A percentile compares a stretch with the other conserved stretches of the same genome.
These are phyloP conservation scores for Euschistus heros DNA, from an alignment of 1,140 invertebrate genomes.

Conservation along the genomic window DNA sequence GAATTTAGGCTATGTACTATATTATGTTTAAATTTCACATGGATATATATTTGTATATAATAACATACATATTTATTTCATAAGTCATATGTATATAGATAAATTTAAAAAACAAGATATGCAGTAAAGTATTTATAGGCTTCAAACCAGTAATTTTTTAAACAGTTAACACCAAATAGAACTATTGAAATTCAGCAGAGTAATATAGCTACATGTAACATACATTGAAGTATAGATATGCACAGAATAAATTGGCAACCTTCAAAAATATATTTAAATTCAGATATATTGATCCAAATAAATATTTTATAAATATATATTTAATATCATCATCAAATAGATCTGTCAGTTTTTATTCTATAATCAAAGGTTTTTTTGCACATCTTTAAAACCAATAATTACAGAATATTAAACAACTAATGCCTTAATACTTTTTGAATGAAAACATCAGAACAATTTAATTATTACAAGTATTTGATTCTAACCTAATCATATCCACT, in stretches of 20 bases:
- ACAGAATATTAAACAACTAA: background rate
- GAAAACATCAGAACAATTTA: background rate
- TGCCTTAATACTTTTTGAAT: background rate
- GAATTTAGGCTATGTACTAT: conserved; percentile 13
- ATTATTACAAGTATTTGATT: background rate
- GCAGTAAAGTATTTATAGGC: background rate
- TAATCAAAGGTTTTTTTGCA: background rate
- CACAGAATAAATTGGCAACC: background rate
- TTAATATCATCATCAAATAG: conserved; percentile 1
- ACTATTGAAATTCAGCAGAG: conserved; percentile 5
- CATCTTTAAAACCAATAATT: background rate
- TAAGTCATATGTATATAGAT: background rate
- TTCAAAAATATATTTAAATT: conserved; percentile 9
- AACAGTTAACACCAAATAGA: background rate
- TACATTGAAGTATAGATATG: conserved; percentile 7
- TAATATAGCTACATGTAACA: background rate
- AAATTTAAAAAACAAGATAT: conserved; percentile 8
- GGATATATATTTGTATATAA: conserved; percentile 5
- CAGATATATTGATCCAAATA: conserved; percentile 2
- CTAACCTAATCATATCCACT: conserved; percentile 1
- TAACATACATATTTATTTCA: conserved; percentile 3
- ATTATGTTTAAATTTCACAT: conserved; percentile 8
- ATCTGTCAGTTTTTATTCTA: background rate
- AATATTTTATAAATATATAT: conserved; percentile 9
- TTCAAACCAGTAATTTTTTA: background rate